phyloP scores from a whole-genome alignment of 2,797 vertebrate species.

The Sphenodon punctatus region DNA sequence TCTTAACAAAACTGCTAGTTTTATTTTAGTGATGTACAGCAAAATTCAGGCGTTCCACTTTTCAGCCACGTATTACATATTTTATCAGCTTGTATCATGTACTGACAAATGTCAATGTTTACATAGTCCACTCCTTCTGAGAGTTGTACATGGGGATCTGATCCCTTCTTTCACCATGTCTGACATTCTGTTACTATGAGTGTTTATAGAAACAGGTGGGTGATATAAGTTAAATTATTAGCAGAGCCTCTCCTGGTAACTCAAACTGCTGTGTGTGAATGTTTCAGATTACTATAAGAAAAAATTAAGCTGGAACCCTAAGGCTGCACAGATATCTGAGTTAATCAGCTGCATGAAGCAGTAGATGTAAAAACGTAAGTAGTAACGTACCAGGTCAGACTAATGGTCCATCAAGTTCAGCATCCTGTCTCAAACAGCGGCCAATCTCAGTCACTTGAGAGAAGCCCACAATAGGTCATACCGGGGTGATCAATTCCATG shows the following conservation, averaged over 20 bases:
- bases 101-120: background rate
- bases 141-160: too few relatives aligned
- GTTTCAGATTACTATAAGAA: background rate
- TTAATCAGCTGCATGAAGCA: background rate
- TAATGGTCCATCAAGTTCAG: too few relatives aligned
- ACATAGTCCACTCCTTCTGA: background rate
- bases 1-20: background rate
- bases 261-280: background rate
- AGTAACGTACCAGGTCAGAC: too few relatives aligned
- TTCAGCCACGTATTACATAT: background rate
- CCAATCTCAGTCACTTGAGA: too few relatives aligned
- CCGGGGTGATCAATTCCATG: too few relatives aligned
- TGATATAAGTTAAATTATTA: background rate
- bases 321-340: background rate
- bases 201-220: too few relatives aligned
- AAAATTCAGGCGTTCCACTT: background rate
- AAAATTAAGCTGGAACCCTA: background rate
- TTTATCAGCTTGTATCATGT: background rate
- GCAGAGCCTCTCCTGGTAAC: background rate
- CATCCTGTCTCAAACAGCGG: too few relatives aligned
- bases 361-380: too few relatives aligned
- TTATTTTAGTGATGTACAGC: background rate
- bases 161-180: background rate
- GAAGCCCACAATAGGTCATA: too few relatives aligned
- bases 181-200: too few relatives aligned